phyloP scores from a whole-genome alignment of 2,888 invertebrate species.

The Thelaira solivaga region DNA sequence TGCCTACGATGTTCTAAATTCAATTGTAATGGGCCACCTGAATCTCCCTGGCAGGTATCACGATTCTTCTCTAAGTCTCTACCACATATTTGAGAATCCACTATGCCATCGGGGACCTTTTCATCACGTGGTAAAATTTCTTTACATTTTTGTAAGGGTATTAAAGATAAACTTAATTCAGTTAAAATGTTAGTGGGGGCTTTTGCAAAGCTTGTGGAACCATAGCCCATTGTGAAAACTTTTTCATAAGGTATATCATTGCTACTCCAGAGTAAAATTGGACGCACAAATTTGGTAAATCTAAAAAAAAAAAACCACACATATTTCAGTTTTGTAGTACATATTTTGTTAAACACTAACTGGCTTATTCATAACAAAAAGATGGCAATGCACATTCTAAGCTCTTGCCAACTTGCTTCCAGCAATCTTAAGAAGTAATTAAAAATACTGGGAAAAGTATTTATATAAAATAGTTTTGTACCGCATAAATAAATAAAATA shows the following conservation, averaged over 20 bases:
- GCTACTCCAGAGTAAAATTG: slow-evolving; percentile 79
- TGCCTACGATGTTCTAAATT: slow-evolving; percentile 65
- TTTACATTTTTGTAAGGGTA: slow-evolving; percentile 67
- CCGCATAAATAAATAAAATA: too few species aligned
- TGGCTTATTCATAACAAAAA: too few species aligned
- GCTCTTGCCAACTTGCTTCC: too few species aligned
- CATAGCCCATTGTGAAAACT: slow-evolving; percentile 81
- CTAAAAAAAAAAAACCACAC: slow-evolving; percentile 33
- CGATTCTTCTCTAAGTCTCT: slow-evolving; percentile 68
- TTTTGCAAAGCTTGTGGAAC: slow-evolving; percentile 77
- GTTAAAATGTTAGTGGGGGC: slow-evolving; percentile 70
- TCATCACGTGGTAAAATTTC: slow-evolving; percentile 64
- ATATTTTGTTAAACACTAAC: too few species aligned
- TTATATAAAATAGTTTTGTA: too few species aligned
- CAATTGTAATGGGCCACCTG: slow-evolving; percentile 71
- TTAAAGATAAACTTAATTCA: slow-evolving; percentile 67
- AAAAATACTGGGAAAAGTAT: too few species aligned
- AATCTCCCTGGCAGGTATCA: slow-evolving; percentile 73
- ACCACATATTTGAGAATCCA: slow-evolving; percentile 71
- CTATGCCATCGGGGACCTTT: slow-evolving; percentile 67
- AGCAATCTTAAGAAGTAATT: too few species aligned
- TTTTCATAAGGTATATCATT: slow-evolving; percentile 72
- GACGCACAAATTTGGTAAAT: slow-evolving; percentile 75
- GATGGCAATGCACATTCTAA: too few species aligned
- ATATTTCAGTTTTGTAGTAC: not conserved